Percentiles rank a stretch among this genome's conserved stretches.
Evolutionary conservation across 2,797 vertebrate species (phyloP).

Genomic region (Odontamblyopus rebecca): DNA sequence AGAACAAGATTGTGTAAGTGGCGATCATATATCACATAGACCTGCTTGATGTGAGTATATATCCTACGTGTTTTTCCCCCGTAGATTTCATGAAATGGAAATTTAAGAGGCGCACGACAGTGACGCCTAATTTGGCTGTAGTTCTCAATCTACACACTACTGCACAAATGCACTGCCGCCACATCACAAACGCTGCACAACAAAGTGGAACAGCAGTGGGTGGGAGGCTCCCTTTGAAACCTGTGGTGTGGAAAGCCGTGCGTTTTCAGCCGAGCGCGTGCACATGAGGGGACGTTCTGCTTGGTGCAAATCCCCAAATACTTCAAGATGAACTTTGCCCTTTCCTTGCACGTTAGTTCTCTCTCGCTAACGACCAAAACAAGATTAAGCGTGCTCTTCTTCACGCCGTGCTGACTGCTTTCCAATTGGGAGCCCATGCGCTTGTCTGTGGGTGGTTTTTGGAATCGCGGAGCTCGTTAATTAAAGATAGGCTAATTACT

Average conservation of each 20-base stretch:
- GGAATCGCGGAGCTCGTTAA: slow-evolving; percentile 77
- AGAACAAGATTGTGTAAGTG: not conserved
- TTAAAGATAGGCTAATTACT: slow-evolving; percentile 85
- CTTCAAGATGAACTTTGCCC: slow-evolving; percentile 70
- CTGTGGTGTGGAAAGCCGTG: slow-evolving; percentile 52
- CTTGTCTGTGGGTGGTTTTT: slow-evolving; percentile 72
- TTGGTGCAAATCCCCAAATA: slow-evolving; percentile 56
- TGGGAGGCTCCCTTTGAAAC: slow-evolving; percentile 80
- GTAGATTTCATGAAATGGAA: slow-evolving; percentile 48
- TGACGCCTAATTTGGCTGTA: slow-evolving; percentile 52
- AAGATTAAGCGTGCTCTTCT: slow-evolving; percentile 69
- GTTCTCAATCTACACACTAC: slow-evolving; percentile 44
- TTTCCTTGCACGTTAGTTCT: slow-evolving; percentile 61
- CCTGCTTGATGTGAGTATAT: slow-evolving; percentile 22
- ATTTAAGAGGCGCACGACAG: slow-evolving; percentile 48
- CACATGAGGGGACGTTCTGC: slow-evolving; percentile 56
- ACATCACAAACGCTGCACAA: slow-evolving; percentile 48
- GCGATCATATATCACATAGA: slow-evolving; percentile 40
- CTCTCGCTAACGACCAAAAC: slow-evolving; percentile 66
- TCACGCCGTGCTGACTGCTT: slow-evolving; percentile 56
- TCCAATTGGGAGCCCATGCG: slow-evolving; percentile 62
- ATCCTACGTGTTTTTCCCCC: slow-evolving; percentile 56
- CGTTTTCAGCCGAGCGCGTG: slow-evolving; percentile 49
- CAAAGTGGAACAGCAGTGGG: slow-evolving; percentile 76
- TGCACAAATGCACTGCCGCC: slow-evolving; percentile 44